These are phyloP conservation scores for Saxidomus purpurata DNA, from an alignment of 1,140 invertebrate species.

Conservation along the genomic window DNA sequence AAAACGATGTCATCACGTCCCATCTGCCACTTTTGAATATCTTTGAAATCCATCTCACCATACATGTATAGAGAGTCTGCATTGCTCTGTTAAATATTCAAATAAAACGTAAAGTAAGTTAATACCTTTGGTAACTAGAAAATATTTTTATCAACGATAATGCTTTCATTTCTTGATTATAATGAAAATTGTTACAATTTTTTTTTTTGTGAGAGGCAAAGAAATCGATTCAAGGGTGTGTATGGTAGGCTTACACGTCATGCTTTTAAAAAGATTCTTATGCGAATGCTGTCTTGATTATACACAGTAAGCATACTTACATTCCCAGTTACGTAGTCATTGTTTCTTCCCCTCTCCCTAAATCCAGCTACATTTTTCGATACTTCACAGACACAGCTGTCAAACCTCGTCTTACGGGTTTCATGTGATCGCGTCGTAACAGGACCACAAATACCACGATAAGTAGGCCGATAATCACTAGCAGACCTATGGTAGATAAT, in stretches of 20 bases:
- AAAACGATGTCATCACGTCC: constrained; percentile 49
- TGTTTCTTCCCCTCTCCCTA: background rate
- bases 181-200: too few species aligned
- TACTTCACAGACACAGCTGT: constrained; percentile 1
- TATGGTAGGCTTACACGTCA: too few species aligned
- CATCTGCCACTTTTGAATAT: constrained; percentile 61
- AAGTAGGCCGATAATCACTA: constrained; percentile 36
- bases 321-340: background rate
- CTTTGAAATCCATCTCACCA: constrained; percentile 61
- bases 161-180: too few species aligned
- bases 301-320: too few species aligned
- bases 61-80: constrained; percentile 58
- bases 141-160: too few species aligned
- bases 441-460: constrained; percentile 36
- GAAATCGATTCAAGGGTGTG: too few species aligned
- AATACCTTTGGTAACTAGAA: too few species aligned
- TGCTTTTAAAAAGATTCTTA: too few species aligned
- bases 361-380: background rate
- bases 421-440: constrained; percentile 23
- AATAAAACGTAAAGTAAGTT: too few species aligned
- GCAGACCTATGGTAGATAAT: background rate
- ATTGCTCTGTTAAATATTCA: background rate
- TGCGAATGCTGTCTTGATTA: too few species aligned
- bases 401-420: constrained; percentile 40
- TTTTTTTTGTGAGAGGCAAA: too few species aligned